Evolutionary conservation across 2,113 vertebrate species (phyloP), one percentile per base, ranked within the genome.

Genomic region (Corythoichthys intestinalis): DNA sequence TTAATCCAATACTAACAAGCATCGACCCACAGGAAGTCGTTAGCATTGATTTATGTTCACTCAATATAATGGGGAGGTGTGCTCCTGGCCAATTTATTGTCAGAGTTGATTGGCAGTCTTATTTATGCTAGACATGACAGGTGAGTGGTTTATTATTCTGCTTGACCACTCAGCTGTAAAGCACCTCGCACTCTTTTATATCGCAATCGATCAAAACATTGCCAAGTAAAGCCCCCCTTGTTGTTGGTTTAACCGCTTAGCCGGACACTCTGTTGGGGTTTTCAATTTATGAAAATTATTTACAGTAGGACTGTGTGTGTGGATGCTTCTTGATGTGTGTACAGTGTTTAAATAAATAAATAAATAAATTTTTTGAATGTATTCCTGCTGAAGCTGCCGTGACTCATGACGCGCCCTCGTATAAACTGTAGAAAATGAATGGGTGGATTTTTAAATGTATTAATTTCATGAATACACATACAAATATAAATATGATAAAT

Each of bases 41-140:
- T 86, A 79, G 60, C 64, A 87, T 87, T 82, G 89, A 89, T 87
- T 86, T 78, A 83, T 74, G 75, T 78, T 79, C 84, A 80, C 78
- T 90, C 86, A 82, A 87, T 87, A 78, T 87, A 88, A 88, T 85
- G 76, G 83, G 79, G 72, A 83, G 81, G 85, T 83, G 81, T 86
- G 83, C 76, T 82, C 83, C 66, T 66, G 77, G 82, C 70, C 61
- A 80, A 78, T 86, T 88, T 83, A 82, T 83, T 59, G 79, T 63
- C 65, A 61, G 76, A 71, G 75, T 72, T 83, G 88, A 88, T 86
- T 83, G 88, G 81, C 84, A 84, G 75, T 74, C 75, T 28, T 78
- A 85, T 88, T 90, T 86, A 82, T 83, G 74, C 61, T 78, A 85
- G 83, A 80, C 85, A 82, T 81, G 85, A 84, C 86, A 84, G 82